phyloP scores from a whole-genome alignment of 2,113 vertebrate species.

The Nothobranchius kuhntae region DNA sequence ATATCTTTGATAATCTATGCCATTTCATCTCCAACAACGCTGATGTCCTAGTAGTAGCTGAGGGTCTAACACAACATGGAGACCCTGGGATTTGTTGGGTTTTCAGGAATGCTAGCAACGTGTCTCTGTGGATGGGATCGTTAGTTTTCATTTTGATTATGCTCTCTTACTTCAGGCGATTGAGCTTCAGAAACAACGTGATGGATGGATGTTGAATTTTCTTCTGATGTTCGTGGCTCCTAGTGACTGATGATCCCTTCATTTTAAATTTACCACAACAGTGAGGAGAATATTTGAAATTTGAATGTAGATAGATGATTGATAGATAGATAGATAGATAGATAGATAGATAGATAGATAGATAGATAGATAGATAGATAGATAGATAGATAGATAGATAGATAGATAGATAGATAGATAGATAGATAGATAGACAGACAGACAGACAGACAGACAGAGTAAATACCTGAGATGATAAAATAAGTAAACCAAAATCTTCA shows the following conservation, averaged over 20 bases:
- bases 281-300: too few species aligned
- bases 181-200: not conserved
- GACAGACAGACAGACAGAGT: too few species aligned
- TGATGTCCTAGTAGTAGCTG: not conserved
- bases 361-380: too few species aligned
- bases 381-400: too few species aligned
- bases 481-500: too few species aligned
- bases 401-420: too few species aligned
- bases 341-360: too few species aligned
- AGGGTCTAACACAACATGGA: not conserved
- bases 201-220: not conserved
- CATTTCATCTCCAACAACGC: not conserved
- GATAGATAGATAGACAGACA: too few species aligned
- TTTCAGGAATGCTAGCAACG: not conserved
- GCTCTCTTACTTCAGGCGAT: not conserved
- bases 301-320: not conserved
- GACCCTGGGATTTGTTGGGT: not conserved
- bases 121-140: not conserved
- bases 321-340: not conserved
- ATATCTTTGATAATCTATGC: slow-evolving; percentile 13
- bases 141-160: not conserved
- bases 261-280: not conserved
- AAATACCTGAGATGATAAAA: too few species aligned
- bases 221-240: not conserved
- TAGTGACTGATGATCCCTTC: not conserved